These are phyloP conservation scores for Acleris emargana DNA, from an alignment of 2,888 invertebrate genomes.

Conservation along the genomic window DNA sequence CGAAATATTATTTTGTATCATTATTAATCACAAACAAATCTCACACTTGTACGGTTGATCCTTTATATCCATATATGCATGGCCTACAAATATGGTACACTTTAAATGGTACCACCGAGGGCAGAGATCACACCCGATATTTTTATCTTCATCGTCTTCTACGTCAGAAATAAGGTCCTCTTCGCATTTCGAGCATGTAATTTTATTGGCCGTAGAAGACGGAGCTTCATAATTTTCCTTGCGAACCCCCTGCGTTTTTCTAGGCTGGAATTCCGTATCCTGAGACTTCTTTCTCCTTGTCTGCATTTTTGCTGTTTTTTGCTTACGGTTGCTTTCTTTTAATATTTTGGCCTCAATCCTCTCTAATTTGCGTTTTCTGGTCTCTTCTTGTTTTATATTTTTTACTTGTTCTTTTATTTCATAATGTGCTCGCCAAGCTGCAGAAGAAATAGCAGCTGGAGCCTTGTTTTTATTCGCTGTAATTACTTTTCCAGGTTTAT, in stretches of 20 bases:
- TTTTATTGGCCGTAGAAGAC: too few relatives aligned
- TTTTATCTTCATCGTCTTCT: slow-evolving; percentile 46
- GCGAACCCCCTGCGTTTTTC: too few relatives aligned
- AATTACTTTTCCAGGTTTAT: slow-evolving; percentile 41
- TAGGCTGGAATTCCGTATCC: too few relatives aligned
- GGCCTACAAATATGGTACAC: slow-evolving; percentile 41
- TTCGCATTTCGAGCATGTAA: slow-evolving; percentile 38
- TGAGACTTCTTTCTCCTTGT: neutral
- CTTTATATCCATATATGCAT: slow-evolving; percentile 37
- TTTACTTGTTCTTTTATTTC: slow-evolving; percentile 42
- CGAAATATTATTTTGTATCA: neutral
- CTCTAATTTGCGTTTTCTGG: slow-evolving; percentile 44
- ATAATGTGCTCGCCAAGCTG: slow-evolving; percentile 41
- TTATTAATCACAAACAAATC: slow-evolving; percentile 32
- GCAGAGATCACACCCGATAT: slow-evolving; percentile 40
- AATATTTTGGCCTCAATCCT: slow-evolving; percentile 29
- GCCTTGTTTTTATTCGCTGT: slow-evolving; percentile 39
- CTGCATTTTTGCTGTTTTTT: slow-evolving; percentile 29
- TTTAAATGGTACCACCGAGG: slow-evolving; percentile 42
- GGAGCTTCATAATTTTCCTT: too few relatives aligned
- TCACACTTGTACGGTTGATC: slow-evolving; percentile 39
- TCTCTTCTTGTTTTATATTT: slow-evolving; percentile 42
- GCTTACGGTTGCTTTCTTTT: slow-evolving; percentile 19
- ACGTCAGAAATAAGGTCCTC: slow-evolving; percentile 43
- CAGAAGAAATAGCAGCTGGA: slow-evolving; percentile 44